These are phyloP conservation scores for Plumapathes pennacea DNA, from an alignment of 92 coral and sea anemone species.

Conservation along the genomic window DNA sequence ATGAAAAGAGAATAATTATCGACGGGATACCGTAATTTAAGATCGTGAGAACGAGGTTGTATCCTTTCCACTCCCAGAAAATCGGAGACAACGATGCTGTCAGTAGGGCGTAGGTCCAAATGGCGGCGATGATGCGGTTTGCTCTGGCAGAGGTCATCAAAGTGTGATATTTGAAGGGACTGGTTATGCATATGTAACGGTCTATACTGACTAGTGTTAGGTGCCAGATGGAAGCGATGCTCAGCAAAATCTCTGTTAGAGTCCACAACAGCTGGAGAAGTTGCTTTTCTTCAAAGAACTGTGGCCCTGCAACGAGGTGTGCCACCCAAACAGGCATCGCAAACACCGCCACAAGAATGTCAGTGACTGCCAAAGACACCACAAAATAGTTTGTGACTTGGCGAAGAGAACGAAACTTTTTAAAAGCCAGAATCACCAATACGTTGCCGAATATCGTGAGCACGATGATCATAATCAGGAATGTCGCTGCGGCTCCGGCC, in stretches of 20 bases:
- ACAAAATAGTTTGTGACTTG: conserved; percentile 81
- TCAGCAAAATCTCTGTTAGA: conserved; percentile 74
- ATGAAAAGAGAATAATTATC: conserved; percentile 69
- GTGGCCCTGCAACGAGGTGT: conserved; percentile 51
- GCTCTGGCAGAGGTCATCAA: conserved; percentile 68
- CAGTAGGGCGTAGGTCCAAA: conserved; percentile 68
- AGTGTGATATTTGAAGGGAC: conserved; percentile 70
- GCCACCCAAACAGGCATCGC: conserved; percentile 90
- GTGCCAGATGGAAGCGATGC: conserved; percentile 89
- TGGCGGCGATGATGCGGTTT: conserved; percentile 40
- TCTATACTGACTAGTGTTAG: conserved; percentile 88
- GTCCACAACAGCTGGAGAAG: conserved; percentile 88
- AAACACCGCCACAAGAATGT: conserved; percentile 67
- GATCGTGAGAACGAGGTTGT: conserved; percentile 58
- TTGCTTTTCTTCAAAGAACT: conserved; percentile 24
- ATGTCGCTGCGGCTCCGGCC: conserved; percentile 42
- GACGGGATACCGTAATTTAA: conserved; percentile 77
- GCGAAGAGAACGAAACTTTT: conserved; percentile 66
- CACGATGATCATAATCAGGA: conserved; percentile 57
- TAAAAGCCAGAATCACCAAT: conserved; percentile 76
- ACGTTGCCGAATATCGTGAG: conserved; percentile 68
- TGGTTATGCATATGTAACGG: conserved; percentile 81
- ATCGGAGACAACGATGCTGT: conserved; percentile 63
- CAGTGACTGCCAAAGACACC: conserved; percentile 73
- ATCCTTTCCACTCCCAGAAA: conserved; percentile 58